These are phyloP conservation scores for Thera britannica DNA, from an alignment of 2,888 invertebrate genomes.

Conservation along the genomic window DNA sequence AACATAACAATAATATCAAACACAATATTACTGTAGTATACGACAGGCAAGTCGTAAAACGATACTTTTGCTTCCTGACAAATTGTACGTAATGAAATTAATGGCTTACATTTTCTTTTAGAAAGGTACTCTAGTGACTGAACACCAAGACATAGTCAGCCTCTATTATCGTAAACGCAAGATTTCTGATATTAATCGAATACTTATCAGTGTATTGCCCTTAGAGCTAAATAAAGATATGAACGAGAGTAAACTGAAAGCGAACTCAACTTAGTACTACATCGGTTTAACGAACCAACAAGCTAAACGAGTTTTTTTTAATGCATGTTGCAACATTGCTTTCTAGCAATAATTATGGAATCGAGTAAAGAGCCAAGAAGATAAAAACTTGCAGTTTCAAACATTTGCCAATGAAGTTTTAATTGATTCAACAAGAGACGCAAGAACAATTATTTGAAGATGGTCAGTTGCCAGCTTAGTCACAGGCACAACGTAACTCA, in stretches of 20 bases:
- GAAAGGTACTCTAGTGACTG: background rate
- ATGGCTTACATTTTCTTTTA: background rate
- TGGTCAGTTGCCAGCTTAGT: constrained; percentile 22
- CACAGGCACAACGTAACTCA: constrained; percentile 29
- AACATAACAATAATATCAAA: constrained; percentile 8
- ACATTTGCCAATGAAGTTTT: background rate
- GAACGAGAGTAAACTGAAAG: constrained; percentile 35
- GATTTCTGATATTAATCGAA: background rate
- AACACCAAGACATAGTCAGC: background rate
- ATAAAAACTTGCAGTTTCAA: background rate
- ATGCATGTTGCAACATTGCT: background rate
- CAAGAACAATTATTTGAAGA: background rate
- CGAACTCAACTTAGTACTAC: constrained; percentile 29
- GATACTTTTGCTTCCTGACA: background rate
- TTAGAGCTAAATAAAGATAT: constrained; percentile 15
- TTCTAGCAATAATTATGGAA: constrained; percentile 9
- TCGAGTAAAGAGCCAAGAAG: background rate
- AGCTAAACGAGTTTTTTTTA: constrained; percentile 33
- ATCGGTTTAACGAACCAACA: constrained; percentile 28
- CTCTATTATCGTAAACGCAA: too few relatives aligned
- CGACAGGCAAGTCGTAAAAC: constrained; percentile 7
- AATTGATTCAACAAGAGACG: background rate
- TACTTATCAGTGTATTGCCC: constrained; percentile 8
- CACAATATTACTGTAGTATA: background rate
- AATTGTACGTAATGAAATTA: background rate